Base-by-base conservation (phyloP, 2,888 invertebrate genomes). In the Balanococcus diminutus region DNA sequence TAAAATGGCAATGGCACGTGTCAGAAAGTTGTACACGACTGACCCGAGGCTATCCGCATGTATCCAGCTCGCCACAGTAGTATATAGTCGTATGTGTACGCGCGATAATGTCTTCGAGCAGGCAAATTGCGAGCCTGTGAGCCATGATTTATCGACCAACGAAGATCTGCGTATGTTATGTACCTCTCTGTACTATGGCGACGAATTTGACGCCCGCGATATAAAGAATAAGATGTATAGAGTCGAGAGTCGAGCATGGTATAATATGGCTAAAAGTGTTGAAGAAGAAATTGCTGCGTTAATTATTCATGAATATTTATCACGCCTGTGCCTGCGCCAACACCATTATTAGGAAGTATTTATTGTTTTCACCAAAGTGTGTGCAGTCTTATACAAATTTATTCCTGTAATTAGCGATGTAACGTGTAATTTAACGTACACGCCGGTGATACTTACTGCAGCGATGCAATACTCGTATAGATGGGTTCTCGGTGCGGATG, bases 281-380 rank as follows among this genome's bases (percentile, higher is more conserved):
- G 75, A 19, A 31, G 75, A 79, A 79, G 75, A 79, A 79, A 79
- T 79, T 79, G 75, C 75, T 79, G 75, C 75, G 75, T 79, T 79
- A 79, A 79, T 79, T 79, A 79, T 79, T 79, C 75, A 79, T 79
- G 75, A 79, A 79, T 79, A 79, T 79, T 79, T 79, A 79, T 79
- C 75, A 36, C 25, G n/a, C 19, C 56, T 56, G 56, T n/a, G 75
- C 75, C 14, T 28, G 28, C 67, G 36, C 75, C 19, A 79, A 79
- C 75, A 79, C 75, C 75, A 79, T 79, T 79, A 79, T 79, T 79
- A 79, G 75, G 75, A 79, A 79, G 75, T 79, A 79, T 79, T 79
- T 79, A 79, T 79, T 79, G 75, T 79, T 79, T 79, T 36, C 75
- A 79, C 75, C 32, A 79, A 79, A 79, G 32, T 79, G 32, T 79